A percentile compares a stretch with the other conserved stretches of the same genome.
phyloP scores from a whole-genome alignment of 2,113 vertebrate species.

The Trematocara marginatum region DNA sequence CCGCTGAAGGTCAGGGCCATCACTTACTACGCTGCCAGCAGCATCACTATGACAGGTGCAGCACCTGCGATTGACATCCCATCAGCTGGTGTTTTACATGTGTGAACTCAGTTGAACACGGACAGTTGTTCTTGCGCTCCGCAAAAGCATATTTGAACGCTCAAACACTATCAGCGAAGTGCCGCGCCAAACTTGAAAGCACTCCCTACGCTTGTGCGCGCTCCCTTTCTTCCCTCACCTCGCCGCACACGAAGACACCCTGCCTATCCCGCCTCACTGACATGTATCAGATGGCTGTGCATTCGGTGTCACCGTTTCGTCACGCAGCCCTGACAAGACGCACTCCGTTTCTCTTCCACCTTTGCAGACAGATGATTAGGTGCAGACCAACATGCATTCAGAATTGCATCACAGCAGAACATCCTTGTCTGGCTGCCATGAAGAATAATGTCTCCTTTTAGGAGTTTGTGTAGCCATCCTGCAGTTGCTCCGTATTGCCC shows the following conservation, averaged over 20 bases:
- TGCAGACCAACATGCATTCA: neutral
- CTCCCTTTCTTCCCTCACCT: neutral
- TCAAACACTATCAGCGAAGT: neutral
- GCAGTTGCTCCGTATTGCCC: neutral
- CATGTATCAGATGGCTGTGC: neutral
- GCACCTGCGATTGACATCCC: conserved; percentile 41
- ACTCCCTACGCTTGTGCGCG: neutral
- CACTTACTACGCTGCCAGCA: conserved; percentile 17
- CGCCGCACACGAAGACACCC: neutral
- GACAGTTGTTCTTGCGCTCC: neutral
- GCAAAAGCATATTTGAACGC: neutral
- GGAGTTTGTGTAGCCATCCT: neutral
- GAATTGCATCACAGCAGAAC: neutral
- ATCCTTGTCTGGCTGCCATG: neutral
- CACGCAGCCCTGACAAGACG: neutral
- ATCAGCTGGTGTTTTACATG: conserved; percentile 31
- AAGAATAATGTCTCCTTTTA: conserved; percentile 12
- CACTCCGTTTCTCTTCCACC: neutral
- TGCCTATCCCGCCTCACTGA: neutral
- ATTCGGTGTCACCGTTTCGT: neutral
- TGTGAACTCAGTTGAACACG: neutral
- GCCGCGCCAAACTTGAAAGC: neutral
- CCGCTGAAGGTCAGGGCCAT: conserved; percentile 49
- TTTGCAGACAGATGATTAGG: neutral
- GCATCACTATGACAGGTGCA: conserved; percentile 9